Percentiles rank a stretch among this genome's conserved stretches.
Conservation (phyloP, 2,113 vertebrate genomes). For the Loxodonta africana region DNA sequence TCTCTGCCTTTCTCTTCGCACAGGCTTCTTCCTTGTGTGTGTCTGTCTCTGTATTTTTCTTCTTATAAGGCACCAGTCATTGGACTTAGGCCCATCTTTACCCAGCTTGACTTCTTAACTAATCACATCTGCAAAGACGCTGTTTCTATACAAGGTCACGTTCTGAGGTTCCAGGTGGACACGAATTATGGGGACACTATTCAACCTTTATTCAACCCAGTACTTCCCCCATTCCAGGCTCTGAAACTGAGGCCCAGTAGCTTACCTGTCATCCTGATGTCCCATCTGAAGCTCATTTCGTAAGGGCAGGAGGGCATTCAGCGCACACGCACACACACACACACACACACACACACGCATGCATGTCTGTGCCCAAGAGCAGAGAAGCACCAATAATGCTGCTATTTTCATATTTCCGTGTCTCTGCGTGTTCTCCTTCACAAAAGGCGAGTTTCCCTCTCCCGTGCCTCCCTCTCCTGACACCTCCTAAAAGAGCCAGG, state of each 20-base stretch:
- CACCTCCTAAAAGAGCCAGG: not conserved
- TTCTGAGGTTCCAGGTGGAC: not conserved
- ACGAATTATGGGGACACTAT: not conserved
- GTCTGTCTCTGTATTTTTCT: not conserved
- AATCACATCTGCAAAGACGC: not conserved
- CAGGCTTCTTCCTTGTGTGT: not conserved
- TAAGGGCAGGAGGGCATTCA: not conserved
- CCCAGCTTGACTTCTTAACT: no score
- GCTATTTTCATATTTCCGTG: not conserved
- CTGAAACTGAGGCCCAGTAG: not conserved
- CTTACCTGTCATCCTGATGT: not conserved
- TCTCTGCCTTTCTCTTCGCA: not conserved
- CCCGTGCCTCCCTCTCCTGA: not conserved
- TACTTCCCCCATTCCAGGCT: not conserved
- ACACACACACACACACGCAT: not conserved
- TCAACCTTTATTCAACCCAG: not conserved
- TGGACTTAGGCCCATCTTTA: not conserved
- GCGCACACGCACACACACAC: not conserved
- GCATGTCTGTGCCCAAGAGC: fast-evolving
- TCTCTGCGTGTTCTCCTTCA: not conserved
- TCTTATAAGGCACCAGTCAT: not conserved
- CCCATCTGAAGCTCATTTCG: not conserved
- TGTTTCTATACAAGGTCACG: not conserved
- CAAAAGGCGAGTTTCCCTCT: not conserved
- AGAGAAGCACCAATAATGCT: not conserved